Evolutionary conservation across 2,888 invertebrate species (phyloP).

Genomic region (Tenthredo livida): DNA sequence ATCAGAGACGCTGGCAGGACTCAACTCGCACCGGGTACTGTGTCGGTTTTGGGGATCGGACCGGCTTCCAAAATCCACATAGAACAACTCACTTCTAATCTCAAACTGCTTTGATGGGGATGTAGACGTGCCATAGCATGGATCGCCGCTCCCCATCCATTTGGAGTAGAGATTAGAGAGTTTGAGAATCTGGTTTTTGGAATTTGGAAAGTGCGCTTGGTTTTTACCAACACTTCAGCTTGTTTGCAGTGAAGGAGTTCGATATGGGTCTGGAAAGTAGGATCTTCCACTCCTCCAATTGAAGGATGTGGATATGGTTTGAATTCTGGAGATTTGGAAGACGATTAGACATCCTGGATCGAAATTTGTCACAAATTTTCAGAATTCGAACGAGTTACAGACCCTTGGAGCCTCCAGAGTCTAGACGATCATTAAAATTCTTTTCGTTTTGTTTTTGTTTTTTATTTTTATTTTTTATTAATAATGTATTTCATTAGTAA

Average conservation of each 20-base stretch:
- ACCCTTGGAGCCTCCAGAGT: not conserved
- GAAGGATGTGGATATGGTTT: not conserved
- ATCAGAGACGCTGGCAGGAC: constrained; percentile 86
- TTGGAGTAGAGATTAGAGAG: not conserved
- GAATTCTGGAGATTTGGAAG: not conserved
- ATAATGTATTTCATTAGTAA: constrained; percentile 1
- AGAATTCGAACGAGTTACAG: not conserved
- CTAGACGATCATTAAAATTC: not conserved
- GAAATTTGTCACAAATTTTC: not conserved
- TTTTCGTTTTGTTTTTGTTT: too few species aligned
- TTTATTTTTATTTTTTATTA: not conserved
- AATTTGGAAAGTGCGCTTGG: not conserved
- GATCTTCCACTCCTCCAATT: not conserved
- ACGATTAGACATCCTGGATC: not conserved
- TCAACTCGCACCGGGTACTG: constrained; percentile 84
- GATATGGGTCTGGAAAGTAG: not conserved
- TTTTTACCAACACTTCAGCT: not conserved
- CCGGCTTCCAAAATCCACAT: constrained; percentile 82
- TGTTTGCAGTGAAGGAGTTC: not conserved
- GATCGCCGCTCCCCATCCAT: not conserved
- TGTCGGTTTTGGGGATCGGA: constrained; percentile 88
- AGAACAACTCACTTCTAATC: constrained; percentile 83
- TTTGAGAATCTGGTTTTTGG: not conserved
- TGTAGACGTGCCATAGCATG: not conserved
- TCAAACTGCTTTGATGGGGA: constrained; percentile 81